Percentiles rank a stretch among this genome's conserved stretches.
phyloP scores from a whole-genome alignment of 2,113 vertebrate genomes.

The Neopipo cinnamomea region DNA sequence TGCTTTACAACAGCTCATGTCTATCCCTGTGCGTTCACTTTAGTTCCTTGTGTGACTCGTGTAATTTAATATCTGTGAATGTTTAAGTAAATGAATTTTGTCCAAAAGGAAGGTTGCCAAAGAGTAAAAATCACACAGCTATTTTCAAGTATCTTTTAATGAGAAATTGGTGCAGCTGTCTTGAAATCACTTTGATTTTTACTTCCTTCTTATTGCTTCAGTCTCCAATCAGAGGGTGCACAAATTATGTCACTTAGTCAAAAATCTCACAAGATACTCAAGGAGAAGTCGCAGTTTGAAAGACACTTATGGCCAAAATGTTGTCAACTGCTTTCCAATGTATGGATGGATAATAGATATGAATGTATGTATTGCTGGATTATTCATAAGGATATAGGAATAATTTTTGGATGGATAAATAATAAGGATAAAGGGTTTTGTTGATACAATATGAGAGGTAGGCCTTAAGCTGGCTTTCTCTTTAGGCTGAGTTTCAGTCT shows the following conservation, averaged over 20 bases:
- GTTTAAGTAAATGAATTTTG: slow-evolving; percentile 30
- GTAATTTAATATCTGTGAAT: slow-evolving; percentile 54
- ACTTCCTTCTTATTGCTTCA: not conserved
- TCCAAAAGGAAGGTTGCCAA: slow-evolving; percentile 23
- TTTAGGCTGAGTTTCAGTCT: not conserved
- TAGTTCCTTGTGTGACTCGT: slow-evolving; percentile 38
- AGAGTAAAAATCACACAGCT: slow-evolving; percentile 11
- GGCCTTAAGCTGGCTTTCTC: not conserved
- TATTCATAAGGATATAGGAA: not conserved
- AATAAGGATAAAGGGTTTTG: not conserved
- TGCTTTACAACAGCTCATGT: slow-evolving; percentile 48
- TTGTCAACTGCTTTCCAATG: not conserved
- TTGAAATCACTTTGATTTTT: slow-evolving; percentile 36
- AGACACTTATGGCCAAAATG: not conserved
- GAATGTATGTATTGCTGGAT: not conserved
- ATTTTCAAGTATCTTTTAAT: slow-evolving; percentile 29
- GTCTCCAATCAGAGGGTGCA: accelerated
- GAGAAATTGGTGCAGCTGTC: slow-evolving; percentile 5
- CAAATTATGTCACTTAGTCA: not conserved
- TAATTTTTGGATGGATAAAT: not conserved
- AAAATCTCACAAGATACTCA: not conserved
- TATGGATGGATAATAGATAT: not conserved
- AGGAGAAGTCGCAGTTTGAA: not conserved
- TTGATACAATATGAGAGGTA: accelerated
- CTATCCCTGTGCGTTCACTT: slow-evolving; percentile 15